A percentile compares a stretch with the other conserved stretches of the same genome.
phyloP scores from a whole-genome alignment of 2,113 vertebrate species.

The Raja brachyura region DNA sequence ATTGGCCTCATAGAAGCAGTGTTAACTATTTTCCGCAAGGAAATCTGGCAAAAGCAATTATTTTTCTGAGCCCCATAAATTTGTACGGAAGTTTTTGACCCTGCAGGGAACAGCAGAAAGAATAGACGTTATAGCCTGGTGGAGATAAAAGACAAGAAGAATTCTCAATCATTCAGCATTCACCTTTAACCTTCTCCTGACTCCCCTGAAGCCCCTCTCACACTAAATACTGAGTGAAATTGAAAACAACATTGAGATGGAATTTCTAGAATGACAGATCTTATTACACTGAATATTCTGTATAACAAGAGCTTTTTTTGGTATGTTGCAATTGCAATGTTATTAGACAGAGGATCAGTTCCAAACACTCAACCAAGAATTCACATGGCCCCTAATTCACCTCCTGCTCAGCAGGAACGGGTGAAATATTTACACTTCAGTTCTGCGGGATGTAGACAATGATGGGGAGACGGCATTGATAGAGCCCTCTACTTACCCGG shows the following conservation, averaged over 20 bases:
- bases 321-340: not conserved
- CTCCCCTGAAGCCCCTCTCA: not conserved
- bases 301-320: not conserved
- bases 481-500: not conserved
- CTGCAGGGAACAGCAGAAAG: not conserved
- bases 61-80: not conserved
- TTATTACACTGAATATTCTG: not conserved
- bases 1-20: constrained; percentile 4
- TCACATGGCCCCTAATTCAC: not conserved
- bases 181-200: not conserved
- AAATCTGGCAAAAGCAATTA: constrained; percentile 22
- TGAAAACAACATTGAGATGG: not conserved
- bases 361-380: not conserved
- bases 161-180: not conserved
- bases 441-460: not conserved
- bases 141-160: not conserved
- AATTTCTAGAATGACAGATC: not conserved
- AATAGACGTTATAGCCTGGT: not conserved
- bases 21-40: constrained; percentile 4
- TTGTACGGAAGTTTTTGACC: not conserved
- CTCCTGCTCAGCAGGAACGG: not conserved
- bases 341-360: not conserved
- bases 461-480: not conserved
- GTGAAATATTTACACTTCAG: not conserved
- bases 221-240: not conserved